These are phyloP conservation scores for Lucilia sericata DNA, from an alignment of 1,140 invertebrate species.

Conservation along the genomic window DNA sequence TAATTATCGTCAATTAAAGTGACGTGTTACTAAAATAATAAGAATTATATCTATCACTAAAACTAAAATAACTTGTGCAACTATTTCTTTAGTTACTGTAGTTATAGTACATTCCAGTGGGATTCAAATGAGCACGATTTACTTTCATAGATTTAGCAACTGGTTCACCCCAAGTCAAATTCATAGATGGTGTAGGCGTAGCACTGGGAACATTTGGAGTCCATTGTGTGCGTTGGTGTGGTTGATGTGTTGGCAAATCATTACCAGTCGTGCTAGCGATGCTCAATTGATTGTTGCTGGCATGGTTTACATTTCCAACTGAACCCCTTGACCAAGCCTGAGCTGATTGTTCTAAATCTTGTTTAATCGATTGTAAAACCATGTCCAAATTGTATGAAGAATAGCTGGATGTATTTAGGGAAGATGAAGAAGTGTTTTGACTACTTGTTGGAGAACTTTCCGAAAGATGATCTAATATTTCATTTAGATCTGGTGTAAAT, in stretches of 20 bases:
- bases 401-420: slow-evolving; percentile 43
- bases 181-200: slow-evolving; percentile 53
- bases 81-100: slow-evolving; percentile 39
- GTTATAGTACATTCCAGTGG: slow-evolving; percentile 50
- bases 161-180: slow-evolving; percentile 61
- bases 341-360: slow-evolving; percentile 60
- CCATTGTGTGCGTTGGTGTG: slow-evolving; percentile 45
- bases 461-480: slow-evolving; percentile 61
- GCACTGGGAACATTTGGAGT: slow-evolving; percentile 28
- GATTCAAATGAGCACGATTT: slow-evolving; percentile 54
- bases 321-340: slow-evolving; percentile 57
- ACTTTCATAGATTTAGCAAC: slow-evolving; percentile 56
- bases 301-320: neutral
- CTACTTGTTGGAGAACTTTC: slow-evolving; percentile 51
- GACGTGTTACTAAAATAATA: neutral
- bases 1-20: slow-evolving; percentile 37
- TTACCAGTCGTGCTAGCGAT: neutral
- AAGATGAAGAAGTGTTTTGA: slow-evolving; percentile 37
- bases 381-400: slow-evolving; percentile 61
- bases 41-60: neutral
- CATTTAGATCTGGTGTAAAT: slow-evolving; percentile 54
- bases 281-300: neutral
- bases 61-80: neutral
- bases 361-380: slow-evolving; percentile 61
- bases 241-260: slow-evolving; percentile 46